Evolutionary conservation across 2,113 vertebrate genomes (phyloP).

Genomic region (Geococcyx californianus): DNA sequence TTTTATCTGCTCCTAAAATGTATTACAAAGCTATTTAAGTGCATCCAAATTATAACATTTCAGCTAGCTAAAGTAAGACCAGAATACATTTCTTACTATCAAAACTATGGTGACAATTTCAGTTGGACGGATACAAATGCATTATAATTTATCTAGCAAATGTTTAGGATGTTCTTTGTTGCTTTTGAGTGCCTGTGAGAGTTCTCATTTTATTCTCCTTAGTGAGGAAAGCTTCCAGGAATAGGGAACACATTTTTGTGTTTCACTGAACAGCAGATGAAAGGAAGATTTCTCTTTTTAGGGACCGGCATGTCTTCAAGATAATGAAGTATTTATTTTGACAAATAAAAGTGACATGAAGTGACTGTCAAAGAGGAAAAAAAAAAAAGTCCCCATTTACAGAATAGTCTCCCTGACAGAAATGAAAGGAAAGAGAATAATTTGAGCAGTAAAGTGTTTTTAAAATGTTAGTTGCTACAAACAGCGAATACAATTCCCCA

Average conservation of each 20-base stretch:
- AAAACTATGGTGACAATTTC: neutral
- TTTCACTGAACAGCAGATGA: neutral
- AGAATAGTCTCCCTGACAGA: neutral
- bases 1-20: neutral
- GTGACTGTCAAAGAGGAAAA: neutral
- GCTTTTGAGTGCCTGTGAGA: neutral
- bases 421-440: neutral
- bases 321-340: neutral
- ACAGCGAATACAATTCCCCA: neutral
- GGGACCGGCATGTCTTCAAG: neutral
- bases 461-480: neutral
- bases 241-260: neutral
- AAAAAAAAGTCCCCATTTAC: neutral
- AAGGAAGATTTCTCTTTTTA: neutral
- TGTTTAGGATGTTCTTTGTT: neutral
- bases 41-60: neutral
- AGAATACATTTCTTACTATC: neutral
- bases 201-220: neutral
- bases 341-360: neutral
- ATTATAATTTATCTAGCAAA: neutral
- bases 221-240: neutral
- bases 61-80: neutral
- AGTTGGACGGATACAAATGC: neutral
- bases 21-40: neutral
- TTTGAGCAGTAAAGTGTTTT: neutral